Percentiles rank a stretch among this genome's conserved stretches.
Evolutionary conservation across 2,888 invertebrate species (phyloP).

Genomic region (Caenorhabditis auriculariae): DNA sequence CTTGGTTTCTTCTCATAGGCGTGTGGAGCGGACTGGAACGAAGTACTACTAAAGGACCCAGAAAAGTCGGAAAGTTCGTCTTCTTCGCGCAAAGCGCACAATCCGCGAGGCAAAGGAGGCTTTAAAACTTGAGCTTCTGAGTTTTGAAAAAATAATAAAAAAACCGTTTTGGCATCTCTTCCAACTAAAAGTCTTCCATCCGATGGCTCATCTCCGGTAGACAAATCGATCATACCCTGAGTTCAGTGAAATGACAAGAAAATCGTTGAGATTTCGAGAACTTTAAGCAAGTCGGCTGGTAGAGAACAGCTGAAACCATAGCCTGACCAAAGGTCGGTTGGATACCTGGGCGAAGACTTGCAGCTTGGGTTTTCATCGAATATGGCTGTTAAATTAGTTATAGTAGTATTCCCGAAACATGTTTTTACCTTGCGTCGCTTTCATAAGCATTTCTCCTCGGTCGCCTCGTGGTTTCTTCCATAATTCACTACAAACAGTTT

Average conservation of each 20-base stretch:
- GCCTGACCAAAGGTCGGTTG: conserved; percentile 56
- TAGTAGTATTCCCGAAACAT: too few species aligned
- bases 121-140: too few species aligned
- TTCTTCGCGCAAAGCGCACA: conserved; percentile 49
- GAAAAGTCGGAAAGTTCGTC: conserved; percentile 45
- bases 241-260: not conserved
- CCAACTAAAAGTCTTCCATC: conserved; percentile 25
- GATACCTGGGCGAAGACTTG: conserved; percentile 30
- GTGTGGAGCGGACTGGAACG: conserved; percentile 3
- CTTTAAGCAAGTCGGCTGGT: conserved; percentile 56
- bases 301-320: conserved; percentile 59
- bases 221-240: not conserved
- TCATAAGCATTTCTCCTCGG: conserved; percentile 49
- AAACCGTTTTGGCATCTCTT: conserved; percentile 10
- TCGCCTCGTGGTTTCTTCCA: conserved; percentile 41
- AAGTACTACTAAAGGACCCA: conserved; percentile 20
- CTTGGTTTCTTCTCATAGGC: conserved; percentile 12
- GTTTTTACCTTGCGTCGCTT: conserved; percentile 30
- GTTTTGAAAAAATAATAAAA: too few species aligned
- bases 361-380: conserved; percentile 23
- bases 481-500: conserved; percentile 32
- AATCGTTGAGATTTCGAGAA: not conserved
- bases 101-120: conserved; percentile 22
- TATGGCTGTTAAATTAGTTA: conserved; percentile 34
- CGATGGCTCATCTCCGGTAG: not conserved